Conservation (phyloP, 2,113 vertebrate species). For the Centrocercus urophasianus region DNA sequence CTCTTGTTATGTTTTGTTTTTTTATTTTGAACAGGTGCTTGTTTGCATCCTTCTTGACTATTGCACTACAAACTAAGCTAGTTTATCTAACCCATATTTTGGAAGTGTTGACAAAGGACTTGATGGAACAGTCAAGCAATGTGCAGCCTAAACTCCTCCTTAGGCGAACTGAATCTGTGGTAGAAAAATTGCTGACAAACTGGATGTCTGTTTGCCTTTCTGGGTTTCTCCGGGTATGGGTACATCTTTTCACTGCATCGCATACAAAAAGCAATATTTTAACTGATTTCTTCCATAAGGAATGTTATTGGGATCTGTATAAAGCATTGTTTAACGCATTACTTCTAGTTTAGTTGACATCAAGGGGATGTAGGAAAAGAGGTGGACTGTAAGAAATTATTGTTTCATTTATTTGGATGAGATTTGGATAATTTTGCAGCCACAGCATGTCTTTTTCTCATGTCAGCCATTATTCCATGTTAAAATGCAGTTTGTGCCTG, state of each 20-base stretch:
- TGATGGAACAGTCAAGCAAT: slow-evolving; percentile 90
- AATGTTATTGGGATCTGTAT: not conserved
- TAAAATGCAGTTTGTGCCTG: not conserved
- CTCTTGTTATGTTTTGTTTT: not conserved
- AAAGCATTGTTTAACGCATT: not conserved
- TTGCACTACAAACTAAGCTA: slow-evolving; percentile 91
- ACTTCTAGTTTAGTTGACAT: not conserved
- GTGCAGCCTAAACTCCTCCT: slow-evolving; percentile 92
- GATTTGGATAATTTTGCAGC: not conserved
- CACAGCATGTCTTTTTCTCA: not conserved
- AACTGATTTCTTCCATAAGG: not conserved
- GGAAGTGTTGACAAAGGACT: slow-evolving; percentile 86
- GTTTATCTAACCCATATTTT: slow-evolving; percentile 91
- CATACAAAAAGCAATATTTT: not conserved
- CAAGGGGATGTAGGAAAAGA: not conserved
- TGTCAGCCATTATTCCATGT: not conserved
- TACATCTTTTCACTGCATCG: not conserved
- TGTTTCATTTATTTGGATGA: not conserved
- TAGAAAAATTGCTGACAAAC: slow-evolving; percentile 95
- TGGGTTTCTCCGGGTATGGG: slow-evolving; percentile 90
- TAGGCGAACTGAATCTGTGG: slow-evolving; percentile 90
- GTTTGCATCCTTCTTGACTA: slow-evolving; percentile 91
- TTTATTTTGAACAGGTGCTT: slow-evolving; percentile 81
- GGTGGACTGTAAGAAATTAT: rapidly evolving
- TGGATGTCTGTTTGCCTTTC: slow-evolving; percentile 99